Evolutionary conservation across 1,140 invertebrate species (phyloP).

Genomic region (Diploscapter pachys): DNA sequence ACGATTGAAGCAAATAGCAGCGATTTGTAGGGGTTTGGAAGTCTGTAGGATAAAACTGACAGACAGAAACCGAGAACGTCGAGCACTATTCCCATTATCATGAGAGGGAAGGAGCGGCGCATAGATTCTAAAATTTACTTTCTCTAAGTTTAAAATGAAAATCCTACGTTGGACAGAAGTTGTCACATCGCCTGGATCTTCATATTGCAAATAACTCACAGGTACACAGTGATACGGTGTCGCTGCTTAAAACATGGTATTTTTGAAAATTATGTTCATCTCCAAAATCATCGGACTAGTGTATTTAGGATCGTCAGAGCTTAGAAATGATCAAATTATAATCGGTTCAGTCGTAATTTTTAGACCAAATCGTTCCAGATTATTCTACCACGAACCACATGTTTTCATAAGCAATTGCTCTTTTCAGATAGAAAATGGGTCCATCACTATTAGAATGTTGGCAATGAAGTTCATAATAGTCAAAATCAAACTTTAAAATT

Average conservation of each 20-base stretch:
- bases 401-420: too few relatives aligned
- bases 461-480: background rate
- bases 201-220: conserved; percentile 42
- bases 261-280: background rate
- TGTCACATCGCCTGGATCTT: conserved; percentile 53
- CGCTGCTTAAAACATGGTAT: conserved; percentile 38
- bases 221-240: conserved; percentile 50
- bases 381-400: too few relatives aligned
- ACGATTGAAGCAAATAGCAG: conserved; percentile 46
- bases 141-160: conserved; percentile 4
- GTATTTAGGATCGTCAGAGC: too few relatives aligned
- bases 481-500: conserved; percentile 5
- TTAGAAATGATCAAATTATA: too few relatives aligned
- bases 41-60: conserved; percentile 38
- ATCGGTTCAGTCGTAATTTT: too few relatives aligned
- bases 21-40: conserved; percentile 49
- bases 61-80: conserved; percentile 43
- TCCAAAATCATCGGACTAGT: too few relatives aligned
- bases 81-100: conserved; percentile 44
- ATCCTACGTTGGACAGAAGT: conserved; percentile 52
- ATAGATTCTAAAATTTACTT: conserved; percentile 47
- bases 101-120: conserved; percentile 47
- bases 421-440: too few relatives aligned
- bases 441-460: background rate
- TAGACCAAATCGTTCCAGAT: too few relatives aligned